Base-by-base conservation (phyloP, 1,140 invertebrate species). In the Caenorhabditis remanei region DNA sequence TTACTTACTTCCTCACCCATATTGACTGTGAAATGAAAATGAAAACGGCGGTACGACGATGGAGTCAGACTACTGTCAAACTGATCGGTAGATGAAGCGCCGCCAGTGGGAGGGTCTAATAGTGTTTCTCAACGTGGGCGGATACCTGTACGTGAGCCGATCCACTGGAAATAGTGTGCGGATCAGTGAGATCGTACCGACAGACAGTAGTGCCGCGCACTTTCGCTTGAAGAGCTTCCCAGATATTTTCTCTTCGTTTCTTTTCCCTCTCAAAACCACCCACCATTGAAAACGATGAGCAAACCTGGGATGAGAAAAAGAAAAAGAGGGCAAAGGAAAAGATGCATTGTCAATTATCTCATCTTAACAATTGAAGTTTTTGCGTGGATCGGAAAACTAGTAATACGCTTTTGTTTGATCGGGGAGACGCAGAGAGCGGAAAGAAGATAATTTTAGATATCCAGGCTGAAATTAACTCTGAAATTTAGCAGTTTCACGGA, bases 61-160 rank as follows among this genome's bases (percentile, higher is more conserved):
- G 71, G 71, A 79, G 71, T 79, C 71, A 79, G 71, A 79, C 71
- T 46, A 79, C 71, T 79, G 71, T 79, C 71, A n/a, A 79, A 79
- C 71, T 79, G 71, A 79, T 40, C 43, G 71, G 71, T 11, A 79
- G 71, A 79, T 79, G 71, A 79, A 41, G 71, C 43, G 19, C 50
- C 71, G 19, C n/a, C 71, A 46, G 71, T 79, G 71, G 71, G 71
- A 53, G 71, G 71, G 71, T 79, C 71, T 79, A 79, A 79, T 79
- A 79, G 46, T 79, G 71, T 79, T 79, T 79, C 71, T 21, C 71
- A n/a, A 79, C 71, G 71, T 79, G 71, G 71, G 71, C 71, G 71
- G 71, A 79, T 48, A 50, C 65, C 65, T 50, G 71, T 79, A 79
- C 71, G 71, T 79, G 71, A 79, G 46, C n/a, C 46, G 71, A 79